These are phyloP conservation scores for Scyliorhinus canicula DNA, from an alignment of 2,797 vertebrate genomes.

Conservation along the genomic window DNA sequence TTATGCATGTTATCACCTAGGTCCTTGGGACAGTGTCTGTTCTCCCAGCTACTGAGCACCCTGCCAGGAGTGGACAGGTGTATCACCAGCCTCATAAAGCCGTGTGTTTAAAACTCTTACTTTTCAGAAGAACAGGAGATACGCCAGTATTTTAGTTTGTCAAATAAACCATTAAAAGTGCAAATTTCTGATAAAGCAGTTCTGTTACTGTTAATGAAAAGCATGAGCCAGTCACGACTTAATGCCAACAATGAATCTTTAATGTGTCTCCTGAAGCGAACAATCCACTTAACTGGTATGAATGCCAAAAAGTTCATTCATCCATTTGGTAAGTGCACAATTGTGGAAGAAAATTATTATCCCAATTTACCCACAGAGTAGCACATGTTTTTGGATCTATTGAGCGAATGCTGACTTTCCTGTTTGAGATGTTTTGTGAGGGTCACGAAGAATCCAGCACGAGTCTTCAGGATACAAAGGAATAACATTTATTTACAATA, in stretches of 20 bases:
- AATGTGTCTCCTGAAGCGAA: not conserved
- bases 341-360: not conserved
- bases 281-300: not conserved
- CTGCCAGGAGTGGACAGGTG: not conserved
- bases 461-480: no score
- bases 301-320: conserved; percentile 10
- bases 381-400: no score
- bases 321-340: not conserved
- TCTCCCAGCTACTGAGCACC: no score
- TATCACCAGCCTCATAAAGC: not conserved
- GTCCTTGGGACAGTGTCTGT: not conserved
- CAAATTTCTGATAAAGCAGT: conserved; percentile 15
- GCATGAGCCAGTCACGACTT: not conserved
- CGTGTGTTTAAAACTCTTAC: not conserved
- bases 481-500: no score
- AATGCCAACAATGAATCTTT: conserved; percentile 1
- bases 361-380: not conserved
- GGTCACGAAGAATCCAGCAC: no score
- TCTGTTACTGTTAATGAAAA: conserved; percentile 7
- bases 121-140: not conserved
- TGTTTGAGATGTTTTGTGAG: no score
- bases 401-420: not conserved
- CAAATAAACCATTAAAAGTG: not conserved
- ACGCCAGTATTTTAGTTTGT: not conserved
- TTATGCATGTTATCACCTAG: not conserved